Base-by-base conservation (phyloP, 1,140 invertebrate species). In the Bicyclus anynana region DNA sequence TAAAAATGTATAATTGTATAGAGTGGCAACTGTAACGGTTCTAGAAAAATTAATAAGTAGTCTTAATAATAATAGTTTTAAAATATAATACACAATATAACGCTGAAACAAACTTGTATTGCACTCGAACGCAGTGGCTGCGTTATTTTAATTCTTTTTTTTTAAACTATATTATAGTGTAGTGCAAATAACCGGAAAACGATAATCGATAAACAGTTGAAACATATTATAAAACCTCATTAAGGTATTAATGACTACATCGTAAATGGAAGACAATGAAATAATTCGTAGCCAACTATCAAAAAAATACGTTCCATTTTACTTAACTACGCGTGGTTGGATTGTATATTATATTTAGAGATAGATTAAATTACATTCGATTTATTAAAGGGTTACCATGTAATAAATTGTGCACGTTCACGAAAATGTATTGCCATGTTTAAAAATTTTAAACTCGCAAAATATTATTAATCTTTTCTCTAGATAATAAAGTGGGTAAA, bases 221-320 rank as follows among this genome's bases (percentile, higher is more conserved):
- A 65, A 60, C 63, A 66, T 48, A 67, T 48, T 20, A 59, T 48
- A 62, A 33, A 59, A 58, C 64, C 53, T 44, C 55, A 63, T 55
- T n/a, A 67, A 10, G 40, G 10, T 44, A 44, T 10, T 44, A 44
- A 44, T 20, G 18, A 69, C 72, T 77, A 77, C 69, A 48, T 67
- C 54, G 62, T 70, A 77, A 69, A 83, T 88, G 84, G 84, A 88
- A 88, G 84, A 88, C 84, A 67, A 76, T 70, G 65, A 79, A 85
- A 86, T 87, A 87, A 87, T 87, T 84, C 79, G 84, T 87, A 87
- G 84, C 83, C 83, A 87, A 86, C 84, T 65, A 66, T 72, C 67
- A 70, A 77, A 67, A 58, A 71, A 80, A 71, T 50, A 65, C 57
- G 21, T 53, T 51, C 38, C 38, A 12, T 38, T 53, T 53, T 33